Conservation (phyloP, 2,113 vertebrate genomes). For the Hippoglossus stenolepis region DNA sequence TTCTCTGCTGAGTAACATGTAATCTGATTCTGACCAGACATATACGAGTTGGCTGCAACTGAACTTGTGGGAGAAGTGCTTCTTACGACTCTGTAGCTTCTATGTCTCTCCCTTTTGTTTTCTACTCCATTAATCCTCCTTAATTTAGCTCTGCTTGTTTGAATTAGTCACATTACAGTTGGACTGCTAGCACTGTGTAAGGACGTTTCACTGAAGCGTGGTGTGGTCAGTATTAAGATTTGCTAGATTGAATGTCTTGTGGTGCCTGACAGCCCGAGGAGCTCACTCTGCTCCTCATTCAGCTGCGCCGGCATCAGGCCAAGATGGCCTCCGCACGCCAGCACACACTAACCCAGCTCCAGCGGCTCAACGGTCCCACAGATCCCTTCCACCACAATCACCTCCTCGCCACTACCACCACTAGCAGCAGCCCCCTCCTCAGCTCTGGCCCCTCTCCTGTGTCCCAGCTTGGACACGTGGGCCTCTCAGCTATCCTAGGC, state of each 20-base stretch:
- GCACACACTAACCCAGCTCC: slow-evolving; percentile 89
- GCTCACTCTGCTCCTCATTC: slow-evolving; percentile 95
- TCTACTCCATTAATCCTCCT: slow-evolving; percentile 9
- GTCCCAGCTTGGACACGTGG: slow-evolving; percentile 44
- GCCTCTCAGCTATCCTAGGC: slow-evolving; percentile 47
- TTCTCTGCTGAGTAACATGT: background rate
- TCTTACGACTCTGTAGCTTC: background rate
- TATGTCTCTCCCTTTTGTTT: slow-evolving; percentile 22
- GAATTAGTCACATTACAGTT: background rate
- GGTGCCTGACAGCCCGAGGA: slow-evolving; percentile 90
- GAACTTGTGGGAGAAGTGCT: background rate
- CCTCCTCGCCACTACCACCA: slow-evolving; percentile 32
- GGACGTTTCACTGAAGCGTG: background rate
- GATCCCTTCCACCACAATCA: slow-evolving; percentile 47
- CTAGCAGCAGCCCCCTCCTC: slow-evolving; percentile 63
- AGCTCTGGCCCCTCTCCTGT: slow-evolving; percentile 49
- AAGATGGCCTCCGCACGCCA: slow-evolving; percentile 91
- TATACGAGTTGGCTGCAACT: background rate
- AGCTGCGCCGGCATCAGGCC: slow-evolving; percentile 94
- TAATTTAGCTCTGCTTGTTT: slow-evolving; percentile 24
- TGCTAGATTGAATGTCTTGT: slow-evolving; percentile 34
- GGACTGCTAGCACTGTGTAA: background rate
- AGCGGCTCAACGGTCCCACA: slow-evolving; percentile 82
- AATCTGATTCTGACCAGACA: background rate
- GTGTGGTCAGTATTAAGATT: slow-evolving; percentile 35